Evolutionary conservation across 2,113 vertebrate genomes (phyloP), one percentile per base, ranked within the genome.

Genomic region (Prochilodus magdalenae): DNA sequence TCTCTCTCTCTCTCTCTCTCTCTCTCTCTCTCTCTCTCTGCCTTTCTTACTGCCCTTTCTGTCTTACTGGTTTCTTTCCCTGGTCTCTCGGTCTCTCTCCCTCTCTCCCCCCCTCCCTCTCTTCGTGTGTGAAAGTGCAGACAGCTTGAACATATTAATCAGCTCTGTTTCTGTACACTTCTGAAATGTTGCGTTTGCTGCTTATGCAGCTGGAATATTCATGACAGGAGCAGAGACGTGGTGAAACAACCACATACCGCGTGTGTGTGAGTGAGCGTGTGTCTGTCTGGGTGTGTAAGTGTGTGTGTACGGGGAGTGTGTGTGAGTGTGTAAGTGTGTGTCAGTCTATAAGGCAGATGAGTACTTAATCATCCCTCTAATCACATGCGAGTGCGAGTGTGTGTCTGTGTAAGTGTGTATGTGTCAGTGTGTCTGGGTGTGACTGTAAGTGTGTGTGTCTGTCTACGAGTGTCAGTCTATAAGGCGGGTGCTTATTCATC

Each of bases 201-300:
- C 84, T 86, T 76, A 57, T 53, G 66, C 74, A 86, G 86, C 86
- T 89, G 88, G 89, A 92, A 92, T 91, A 92, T 92, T 93, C 80
- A 92, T 90, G 77, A 76, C 29, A 77, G 87, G 75, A 4, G 40
- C 26, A 33, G 29, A 30, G 70, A 83, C 30, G 62, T 44, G 62
- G 63, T 71, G 80, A 47, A 67, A 82, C 53, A 83, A 36, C 49
- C 55, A 59, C 74, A 62, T 65, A 51, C 2, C 53, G 7, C 14
- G 53, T 55, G 18, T 7, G 5, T 7, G 51, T 73, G 47, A 57
- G 57, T 81, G 73, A 82, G 72, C 79, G 86, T 66, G 55, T 24
- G 22, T 70, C 84, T 72, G 49, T 85, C 79, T 77, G 11, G 24
- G 18, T 36, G 16, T 74, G n/a, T 63, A 49, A 55, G 27, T 69